These are phyloP conservation scores for Peromyscus attwateri DNA, from an alignment of 2,797 vertebrate genomes.

Conservation along the genomic window DNA sequence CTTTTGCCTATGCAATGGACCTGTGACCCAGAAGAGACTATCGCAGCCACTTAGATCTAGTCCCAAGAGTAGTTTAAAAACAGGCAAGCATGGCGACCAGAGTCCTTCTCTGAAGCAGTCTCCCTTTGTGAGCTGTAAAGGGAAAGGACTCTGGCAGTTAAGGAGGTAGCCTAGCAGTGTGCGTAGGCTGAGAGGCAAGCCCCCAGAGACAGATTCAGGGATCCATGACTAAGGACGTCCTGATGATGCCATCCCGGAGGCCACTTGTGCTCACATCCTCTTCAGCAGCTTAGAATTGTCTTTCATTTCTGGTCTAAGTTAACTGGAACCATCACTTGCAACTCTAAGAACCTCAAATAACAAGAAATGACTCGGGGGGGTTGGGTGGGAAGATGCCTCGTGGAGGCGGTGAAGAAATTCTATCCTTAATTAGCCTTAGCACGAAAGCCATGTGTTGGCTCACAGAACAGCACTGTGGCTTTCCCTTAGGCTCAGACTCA, in stretches of 20 bases:
- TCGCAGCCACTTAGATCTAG: background rate
- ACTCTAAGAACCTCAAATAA: background rate
- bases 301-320: background rate
- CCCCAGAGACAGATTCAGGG: background rate
- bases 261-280: background rate
- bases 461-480: too few relatives aligned
- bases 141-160: background rate
- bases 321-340: conserved; percentile 29
- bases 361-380: background rate
- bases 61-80: background rate
- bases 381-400: background rate
- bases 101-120: background rate
- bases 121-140: background rate
- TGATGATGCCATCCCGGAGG: background rate
- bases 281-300: background rate
- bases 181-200: background rate
- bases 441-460: background rate
- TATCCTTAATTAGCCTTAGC: background rate
- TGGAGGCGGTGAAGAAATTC: background rate
- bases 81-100: background rate
- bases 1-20: background rate
- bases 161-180: background rate
- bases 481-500: background rate
- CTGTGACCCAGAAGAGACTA: background rate
- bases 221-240: background rate